phyloP scores from a whole-genome alignment of 2,113 vertebrate genomes.

The Rhinogobius similis region DNA sequence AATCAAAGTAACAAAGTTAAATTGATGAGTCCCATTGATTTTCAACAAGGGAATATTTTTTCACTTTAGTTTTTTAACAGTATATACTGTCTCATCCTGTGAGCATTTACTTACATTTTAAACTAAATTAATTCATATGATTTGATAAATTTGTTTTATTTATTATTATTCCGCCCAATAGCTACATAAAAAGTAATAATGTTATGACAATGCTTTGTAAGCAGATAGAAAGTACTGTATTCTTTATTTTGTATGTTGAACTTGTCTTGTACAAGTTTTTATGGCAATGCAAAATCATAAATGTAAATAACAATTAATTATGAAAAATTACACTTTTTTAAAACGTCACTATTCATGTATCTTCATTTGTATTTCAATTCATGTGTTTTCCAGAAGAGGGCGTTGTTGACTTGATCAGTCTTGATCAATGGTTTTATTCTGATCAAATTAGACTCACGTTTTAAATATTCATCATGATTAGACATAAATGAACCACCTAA shows the following conservation, averaged over 20 bases:
- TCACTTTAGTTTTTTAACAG: not conserved
- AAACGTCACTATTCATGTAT: not conserved
- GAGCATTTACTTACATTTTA: not conserved
- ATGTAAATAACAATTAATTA: constrained; percentile 38
- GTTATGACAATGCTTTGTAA: constrained; percentile 5
- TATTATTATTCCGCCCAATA: not conserved
- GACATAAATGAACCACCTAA: not conserved
- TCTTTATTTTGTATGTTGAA: constrained; percentile 27
- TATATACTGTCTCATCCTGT: not conserved
- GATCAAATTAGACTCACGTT: not conserved
- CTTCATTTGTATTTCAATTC: not conserved
- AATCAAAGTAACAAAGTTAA: too few relatives aligned
- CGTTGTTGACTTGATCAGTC: not conserved
- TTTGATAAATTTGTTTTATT: not conserved
- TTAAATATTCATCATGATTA: not conserved
- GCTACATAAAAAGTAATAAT: not conserved
- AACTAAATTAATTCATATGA: not conserved
- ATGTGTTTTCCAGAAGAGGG: constrained; percentile 35
- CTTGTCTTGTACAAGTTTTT: constrained; percentile 30
- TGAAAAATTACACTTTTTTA: constrained; percentile 50
- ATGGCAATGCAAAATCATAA: constrained; percentile 31
- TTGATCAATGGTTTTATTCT: not conserved
- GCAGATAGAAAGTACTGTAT: constrained; percentile 20
- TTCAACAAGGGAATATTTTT: too few relatives aligned
- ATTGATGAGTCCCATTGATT: too few relatives aligned